These are phyloP conservation scores for Orussus abietinus DNA, from an alignment of 1,140 invertebrate genomes.

Conservation along the genomic window DNA sequence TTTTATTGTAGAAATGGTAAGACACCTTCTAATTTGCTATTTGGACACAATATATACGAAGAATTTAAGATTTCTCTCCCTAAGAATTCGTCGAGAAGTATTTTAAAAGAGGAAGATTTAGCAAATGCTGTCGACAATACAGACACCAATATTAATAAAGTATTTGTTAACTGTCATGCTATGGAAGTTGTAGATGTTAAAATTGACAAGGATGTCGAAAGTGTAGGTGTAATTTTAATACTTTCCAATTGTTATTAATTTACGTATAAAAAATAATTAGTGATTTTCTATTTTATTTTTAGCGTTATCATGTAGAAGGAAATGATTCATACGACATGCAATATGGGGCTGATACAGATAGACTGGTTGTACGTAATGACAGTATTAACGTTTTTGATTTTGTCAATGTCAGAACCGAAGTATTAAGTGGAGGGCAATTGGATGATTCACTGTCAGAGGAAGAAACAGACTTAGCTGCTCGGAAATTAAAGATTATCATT, in stretches of 20 bases:
- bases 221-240: not conserved
- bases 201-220: slow-evolving; percentile 13
- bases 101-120: slow-evolving; percentile 29
- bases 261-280: not conserved
- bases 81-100: not conserved
- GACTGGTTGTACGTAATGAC: not conserved
- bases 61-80: slow-evolving; percentile 11
- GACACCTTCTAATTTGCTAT: slow-evolving; percentile 30
- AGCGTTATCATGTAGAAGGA: not conserved
- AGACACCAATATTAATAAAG: not conserved
- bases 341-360: not conserved
- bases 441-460: slow-evolving; percentile 11
- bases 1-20: slow-evolving; percentile 21
- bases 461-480: slow-evolving; percentile 5
- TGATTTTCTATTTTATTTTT: slow-evolving; percentile 4
- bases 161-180: too few relatives aligned
- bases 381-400: slow-evolving; percentile 20
- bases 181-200: slow-evolving; percentile 4
- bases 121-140: slow-evolving; percentile 2
- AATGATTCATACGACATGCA: not conserved
- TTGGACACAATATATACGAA: slow-evolving; percentile 18
- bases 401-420: slow-evolving; percentile 19
- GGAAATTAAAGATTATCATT: not conserved
- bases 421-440: not conserved
- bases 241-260: slow-evolving; percentile 1